These are phyloP conservation scores for Byasa hedistus DNA, from an alignment of 2,888 invertebrate genomes.

Conservation along the genomic window DNA sequence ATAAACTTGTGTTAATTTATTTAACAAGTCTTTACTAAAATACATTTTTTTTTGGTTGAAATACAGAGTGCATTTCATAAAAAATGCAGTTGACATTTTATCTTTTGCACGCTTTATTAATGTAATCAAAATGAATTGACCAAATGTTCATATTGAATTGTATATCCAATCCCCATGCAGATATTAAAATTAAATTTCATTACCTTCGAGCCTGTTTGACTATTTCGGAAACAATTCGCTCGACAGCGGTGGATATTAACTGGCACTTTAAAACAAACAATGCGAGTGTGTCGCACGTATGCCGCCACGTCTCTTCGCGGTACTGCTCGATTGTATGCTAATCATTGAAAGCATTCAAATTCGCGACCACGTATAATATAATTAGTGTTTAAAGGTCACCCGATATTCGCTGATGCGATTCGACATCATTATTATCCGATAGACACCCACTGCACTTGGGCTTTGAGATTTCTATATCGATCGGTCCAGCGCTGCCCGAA, in stretches of 20 bases:
- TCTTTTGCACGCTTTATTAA: no score
- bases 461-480: no score
- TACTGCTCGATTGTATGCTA: slow-evolving; percentile 27
- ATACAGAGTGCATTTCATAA: no score
- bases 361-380: slow-evolving; percentile 16
- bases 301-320: slow-evolving; percentile 19
- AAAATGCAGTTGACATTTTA: no score
- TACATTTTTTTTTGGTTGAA: no score
- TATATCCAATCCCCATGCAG: neutral
- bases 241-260: slow-evolving; percentile 12
- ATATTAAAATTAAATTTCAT: slow-evolving; percentile 1
- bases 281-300: slow-evolving; percentile 25
- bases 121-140: no score
- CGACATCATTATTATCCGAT: no score
- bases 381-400: slow-evolving; percentile 3
- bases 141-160: neutral
- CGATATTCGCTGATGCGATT: slow-evolving; percentile 9
- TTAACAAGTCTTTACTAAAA: no score
- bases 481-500: no score
- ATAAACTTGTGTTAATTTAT: no score
- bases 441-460: no score
- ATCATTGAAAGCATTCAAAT: slow-evolving; percentile 22
- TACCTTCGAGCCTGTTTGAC: neutral
- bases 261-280: slow-evolving; percentile 25
- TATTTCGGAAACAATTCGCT: slow-evolving; percentile 10